phyloP scores from a whole-genome alignment of 2,113 vertebrate genomes.

The Mirza zaza region DNA sequence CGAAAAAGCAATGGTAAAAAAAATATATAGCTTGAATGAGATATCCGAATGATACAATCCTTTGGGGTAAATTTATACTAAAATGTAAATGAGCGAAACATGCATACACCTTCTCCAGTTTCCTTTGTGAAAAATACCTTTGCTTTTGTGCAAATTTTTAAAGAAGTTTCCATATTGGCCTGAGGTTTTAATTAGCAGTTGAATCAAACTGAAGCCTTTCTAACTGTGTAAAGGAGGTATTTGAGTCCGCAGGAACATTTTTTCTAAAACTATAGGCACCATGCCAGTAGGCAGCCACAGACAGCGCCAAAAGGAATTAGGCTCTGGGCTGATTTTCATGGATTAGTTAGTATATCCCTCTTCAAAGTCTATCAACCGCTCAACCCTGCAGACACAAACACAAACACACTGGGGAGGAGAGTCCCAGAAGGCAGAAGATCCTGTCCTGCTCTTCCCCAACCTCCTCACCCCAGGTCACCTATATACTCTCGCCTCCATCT shows the following conservation, averaged over 20 bases:
- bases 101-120: background rate
- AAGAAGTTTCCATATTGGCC: background rate
- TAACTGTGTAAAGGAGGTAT: background rate
- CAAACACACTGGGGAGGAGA: background rate
- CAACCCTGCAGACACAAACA: background rate
- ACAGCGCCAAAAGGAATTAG: background rate
- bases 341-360: background rate
- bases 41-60: background rate
- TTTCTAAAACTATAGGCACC: background rate
- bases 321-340: background rate
- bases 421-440: background rate
- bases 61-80: constrained; percentile 9
- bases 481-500: background rate
- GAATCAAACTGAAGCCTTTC: constrained; percentile 42
- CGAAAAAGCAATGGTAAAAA: background rate
- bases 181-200: constrained; percentile 10
- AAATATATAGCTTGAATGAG: background rate
- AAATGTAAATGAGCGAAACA: constrained; percentile 1
- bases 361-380: constrained; percentile 8
- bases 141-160: constrained; percentile 15
- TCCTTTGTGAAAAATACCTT: constrained; percentile 27
- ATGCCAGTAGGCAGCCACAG: background rate
- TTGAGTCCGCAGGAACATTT: background rate
- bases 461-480: background rate
- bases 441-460: background rate